Percentiles rank a stretch among this genome's conserved stretches.
Conservation (phyloP, 1,140 invertebrate genomes). For the Cheumatopsyche charites region DNA sequence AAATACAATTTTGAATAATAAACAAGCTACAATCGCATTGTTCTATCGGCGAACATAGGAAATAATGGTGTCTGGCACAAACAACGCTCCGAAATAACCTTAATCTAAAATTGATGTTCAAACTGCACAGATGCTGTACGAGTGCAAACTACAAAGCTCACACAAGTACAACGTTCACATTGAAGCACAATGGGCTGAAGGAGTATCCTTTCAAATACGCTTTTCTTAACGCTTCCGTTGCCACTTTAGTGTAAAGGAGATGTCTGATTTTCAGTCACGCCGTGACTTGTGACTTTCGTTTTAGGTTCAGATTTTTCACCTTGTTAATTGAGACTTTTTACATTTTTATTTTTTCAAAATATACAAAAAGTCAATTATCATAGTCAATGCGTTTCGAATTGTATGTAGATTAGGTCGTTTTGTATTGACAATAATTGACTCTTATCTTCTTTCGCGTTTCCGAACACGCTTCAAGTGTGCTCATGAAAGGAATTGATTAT, state of each 20-base stretch:
- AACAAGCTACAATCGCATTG: neutral
- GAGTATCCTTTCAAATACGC: slow-evolving; percentile 2
- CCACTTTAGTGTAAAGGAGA: slow-evolving; percentile 9
- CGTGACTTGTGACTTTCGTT: neutral
- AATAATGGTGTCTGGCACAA: no score
- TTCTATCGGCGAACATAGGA: neutral
- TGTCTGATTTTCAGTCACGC: slow-evolving; percentile 16
- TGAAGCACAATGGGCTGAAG: slow-evolving; percentile 25
- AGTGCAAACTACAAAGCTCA: neutral
- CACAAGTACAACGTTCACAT: neutral
- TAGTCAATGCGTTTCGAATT: no score
- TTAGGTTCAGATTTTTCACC: no score
- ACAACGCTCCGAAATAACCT: no score
- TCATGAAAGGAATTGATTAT: no score
- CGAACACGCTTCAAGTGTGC: no score
- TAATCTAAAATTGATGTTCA: neutral
- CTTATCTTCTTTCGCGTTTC: no score
- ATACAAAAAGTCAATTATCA: no score
- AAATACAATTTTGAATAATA: neutral
- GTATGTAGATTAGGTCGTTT: no score
- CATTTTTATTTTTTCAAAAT: no score
- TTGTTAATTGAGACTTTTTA: no score
- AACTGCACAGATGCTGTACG: neutral
- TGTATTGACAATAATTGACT: no score
- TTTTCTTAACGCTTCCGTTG: slow-evolving; percentile 12